These are phyloP conservation scores for Leptosomus discolor DNA, from an alignment of 2,113 vertebrate genomes.

Conservation along the genomic window DNA sequence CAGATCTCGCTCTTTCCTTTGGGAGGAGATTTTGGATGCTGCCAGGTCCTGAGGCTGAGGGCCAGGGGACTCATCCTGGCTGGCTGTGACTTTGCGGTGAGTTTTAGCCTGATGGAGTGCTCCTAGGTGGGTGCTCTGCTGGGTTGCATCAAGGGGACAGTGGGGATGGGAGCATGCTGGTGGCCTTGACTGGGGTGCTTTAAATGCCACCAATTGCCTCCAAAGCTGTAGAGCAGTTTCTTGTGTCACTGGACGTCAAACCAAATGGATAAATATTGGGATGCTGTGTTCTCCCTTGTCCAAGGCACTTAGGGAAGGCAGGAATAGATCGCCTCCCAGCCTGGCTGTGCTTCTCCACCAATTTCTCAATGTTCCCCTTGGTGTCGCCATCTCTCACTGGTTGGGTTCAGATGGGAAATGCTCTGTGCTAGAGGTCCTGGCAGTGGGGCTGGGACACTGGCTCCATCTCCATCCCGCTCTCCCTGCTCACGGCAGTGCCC, in stretches of 20 bases:
- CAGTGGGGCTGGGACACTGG: accelerated
- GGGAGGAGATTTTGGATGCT: not conserved
- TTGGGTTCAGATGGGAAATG: not conserved
- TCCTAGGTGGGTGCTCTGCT: not conserved
- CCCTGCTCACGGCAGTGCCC: not conserved
- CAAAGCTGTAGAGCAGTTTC: not conserved
- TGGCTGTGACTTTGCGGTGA: not conserved
- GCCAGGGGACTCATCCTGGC: not conserved
- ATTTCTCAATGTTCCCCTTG: not conserved
- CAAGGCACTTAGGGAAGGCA: not conserved
- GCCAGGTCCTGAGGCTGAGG: not conserved
- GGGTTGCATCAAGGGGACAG: not conserved
- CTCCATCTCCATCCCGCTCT: accelerated
- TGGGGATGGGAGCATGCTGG: not conserved
- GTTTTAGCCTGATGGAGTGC: not conserved
- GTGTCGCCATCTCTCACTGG: not conserved
- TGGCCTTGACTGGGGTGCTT: not conserved
- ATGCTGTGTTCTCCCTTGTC: not conserved
- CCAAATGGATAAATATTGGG: not conserved
- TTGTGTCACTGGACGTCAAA: not conserved
- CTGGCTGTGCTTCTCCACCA: not conserved
- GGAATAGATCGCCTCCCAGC: not conserved
- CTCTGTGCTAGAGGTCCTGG: not conserved
- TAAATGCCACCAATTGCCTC: not conserved
- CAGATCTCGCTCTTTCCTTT: not conserved